Base-by-base conservation (phyloP, 2,888 invertebrate genomes). In the Acrocyrtus sp. region DNA sequence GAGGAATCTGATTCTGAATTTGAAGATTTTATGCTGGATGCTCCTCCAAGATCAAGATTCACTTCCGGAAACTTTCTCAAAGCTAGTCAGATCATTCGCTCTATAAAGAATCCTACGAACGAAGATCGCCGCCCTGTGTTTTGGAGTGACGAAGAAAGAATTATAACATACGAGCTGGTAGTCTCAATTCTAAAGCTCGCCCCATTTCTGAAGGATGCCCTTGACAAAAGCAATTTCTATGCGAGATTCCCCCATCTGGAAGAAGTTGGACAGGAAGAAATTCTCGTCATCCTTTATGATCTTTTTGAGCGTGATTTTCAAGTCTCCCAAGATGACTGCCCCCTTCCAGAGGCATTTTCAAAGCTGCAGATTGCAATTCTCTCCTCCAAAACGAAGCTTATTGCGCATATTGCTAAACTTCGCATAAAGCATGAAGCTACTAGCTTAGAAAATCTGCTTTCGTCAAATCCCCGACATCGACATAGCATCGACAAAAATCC, bases 401-500 rank as follows among this genome's bases (percentile, higher is more conserved):
- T 77, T 75, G 78, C 78, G 6, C 78, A 79, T 29, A 74, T 79
- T 54, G 78, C 79, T 6, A 69, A 74, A 17, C 45, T 79, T 0
- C 43, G 78, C 45, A 79, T 79, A 17, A 74, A 78, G 41, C 73
- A 79, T 58, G 77, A 79, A 47, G 77, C 74, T 10, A 72, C 72
- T 1, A 58, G 70, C 0, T 47, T 76, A 3, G 74, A 74, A 34
- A 66, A 73, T 60, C 65, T 78, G 39, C 58, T 77, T 0, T 78
- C 79, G 0, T 73, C 72, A 19, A 76, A 78, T 34, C 68, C 77
- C 2, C 68, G 78, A 10, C 77, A 78, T 50, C 72, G 72, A 19
- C 75, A 77, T 17, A 74, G 74, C 62, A 75, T 79, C 67, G 78
- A 79, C 41, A 78, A 79, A 51, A 79, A 79, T 68, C 79, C 79